Evolutionary conservation across 2,888 invertebrate species (phyloP).

Genomic region (Kryphioiulus occultus): DNA sequence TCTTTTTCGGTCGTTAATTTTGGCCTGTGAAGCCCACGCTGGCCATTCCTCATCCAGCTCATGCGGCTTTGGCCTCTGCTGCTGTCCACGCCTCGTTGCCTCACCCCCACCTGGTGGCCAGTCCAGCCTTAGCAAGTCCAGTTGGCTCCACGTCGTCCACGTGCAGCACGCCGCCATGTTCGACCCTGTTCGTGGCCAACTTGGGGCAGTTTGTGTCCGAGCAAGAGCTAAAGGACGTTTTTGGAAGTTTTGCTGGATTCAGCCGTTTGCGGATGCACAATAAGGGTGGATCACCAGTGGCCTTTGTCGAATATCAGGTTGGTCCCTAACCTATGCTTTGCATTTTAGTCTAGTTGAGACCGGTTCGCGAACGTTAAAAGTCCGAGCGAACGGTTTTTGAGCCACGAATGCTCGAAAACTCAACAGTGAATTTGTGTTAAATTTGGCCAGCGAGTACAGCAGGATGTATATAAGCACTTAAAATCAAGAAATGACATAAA

Average conservation of each 20-base stretch:
- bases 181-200: slow-evolving; percentile 98
- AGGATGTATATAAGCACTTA: too few relatives aligned
- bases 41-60: slow-evolving; percentile 69
- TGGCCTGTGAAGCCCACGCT: slow-evolving; percentile 66
- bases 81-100: slow-evolving; percentile 77
- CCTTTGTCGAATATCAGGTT: slow-evolving; percentile 93
- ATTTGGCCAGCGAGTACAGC: too few relatives aligned
- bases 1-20: slow-evolving; percentile 22
- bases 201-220: slow-evolving; percentile 97
- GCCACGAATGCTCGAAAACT: too few relatives aligned
- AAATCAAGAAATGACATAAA: too few relatives aligned
- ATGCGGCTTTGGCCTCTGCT: slow-evolving; percentile 68
- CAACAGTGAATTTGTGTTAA: too few relatives aligned
- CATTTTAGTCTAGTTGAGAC: not conserved
- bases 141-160: slow-evolving; percentile 76
- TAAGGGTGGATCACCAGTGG: slow-evolving; percentile 87
- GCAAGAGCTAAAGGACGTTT: slow-evolving; percentile 97
- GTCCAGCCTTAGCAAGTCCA: slow-evolving; percentile 89
- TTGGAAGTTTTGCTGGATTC: slow-evolving; percentile 99
- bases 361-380: too few relatives aligned
- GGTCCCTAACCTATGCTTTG: slow-evolving; percentile 27
- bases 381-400: too few relatives aligned
- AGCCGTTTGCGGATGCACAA: slow-evolving; percentile 89
- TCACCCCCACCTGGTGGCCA: slow-evolving; percentile 80
- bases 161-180: slow-evolving; percentile 82